phyloP scores from a whole-genome alignment of 1,140 invertebrate species.

The Tribolium castaneum region DNA sequence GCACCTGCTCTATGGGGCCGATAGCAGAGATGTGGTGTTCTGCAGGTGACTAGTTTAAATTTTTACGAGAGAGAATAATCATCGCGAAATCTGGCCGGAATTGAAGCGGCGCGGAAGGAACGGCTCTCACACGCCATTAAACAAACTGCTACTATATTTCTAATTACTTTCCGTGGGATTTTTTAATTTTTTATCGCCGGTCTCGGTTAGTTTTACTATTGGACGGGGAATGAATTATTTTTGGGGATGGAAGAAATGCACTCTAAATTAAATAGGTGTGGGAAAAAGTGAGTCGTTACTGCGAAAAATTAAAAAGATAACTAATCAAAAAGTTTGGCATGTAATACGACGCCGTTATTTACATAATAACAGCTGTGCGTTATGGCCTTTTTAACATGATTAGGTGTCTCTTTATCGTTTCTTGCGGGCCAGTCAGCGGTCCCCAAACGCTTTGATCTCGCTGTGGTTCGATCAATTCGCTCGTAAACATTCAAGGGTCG shows the following conservation, averaged over 20 bases:
- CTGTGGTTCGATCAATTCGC: not conserved
- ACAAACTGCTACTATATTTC: conserved; percentile 53
- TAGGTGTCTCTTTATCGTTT: conserved; percentile 48
- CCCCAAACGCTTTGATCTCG: conserved; percentile 10
- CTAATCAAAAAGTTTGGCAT: conserved; percentile 48
- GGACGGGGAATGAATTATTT: conserved; percentile 5
- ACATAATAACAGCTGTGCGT: conserved; percentile 51
- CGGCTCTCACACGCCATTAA: conserved; percentile 50
- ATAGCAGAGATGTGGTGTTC: conserved; percentile 61
- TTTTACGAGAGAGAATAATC: not conserved
- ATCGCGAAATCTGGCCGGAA: conserved; percentile 30
- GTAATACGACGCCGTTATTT: conserved; percentile 47
- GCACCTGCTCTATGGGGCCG: conserved; percentile 59
- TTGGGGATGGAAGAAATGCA: not conserved
- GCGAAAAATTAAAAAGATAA: conserved; percentile 40
- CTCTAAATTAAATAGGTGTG: not conserved
- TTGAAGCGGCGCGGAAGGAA: conserved; percentile 30
- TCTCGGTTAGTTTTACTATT: conserved; percentile 23
- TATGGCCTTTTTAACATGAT: conserved; percentile 48
- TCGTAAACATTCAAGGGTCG: conserved; percentile 2
- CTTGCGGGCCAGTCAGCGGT: conserved; percentile 35
- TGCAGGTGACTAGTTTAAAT: conserved; percentile 54
- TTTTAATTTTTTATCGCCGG: conserved; percentile 46
- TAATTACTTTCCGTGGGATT: conserved; percentile 52
- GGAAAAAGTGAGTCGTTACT: conserved; percentile 28